Evolutionary conservation across 2,113 vertebrate species (phyloP), one percentile per base, ranked within the genome.

Genomic region (Athene cunicularia): DNA sequence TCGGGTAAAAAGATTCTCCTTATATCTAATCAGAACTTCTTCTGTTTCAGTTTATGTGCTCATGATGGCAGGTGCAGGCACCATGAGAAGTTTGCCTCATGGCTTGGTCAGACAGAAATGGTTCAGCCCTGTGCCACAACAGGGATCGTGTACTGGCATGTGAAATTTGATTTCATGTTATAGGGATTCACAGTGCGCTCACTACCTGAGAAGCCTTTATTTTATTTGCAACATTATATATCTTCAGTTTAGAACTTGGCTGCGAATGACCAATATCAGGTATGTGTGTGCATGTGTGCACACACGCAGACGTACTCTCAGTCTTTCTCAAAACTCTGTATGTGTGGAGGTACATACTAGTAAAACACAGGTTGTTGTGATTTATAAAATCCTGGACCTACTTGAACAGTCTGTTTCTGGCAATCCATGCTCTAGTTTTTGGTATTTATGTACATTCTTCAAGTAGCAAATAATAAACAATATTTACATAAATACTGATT

Each of bases 201-300:
- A 11, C 30, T 79, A 11, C 14, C 47, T 86, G 8, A 83, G 23
- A 92, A 96, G 26, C 22, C 33, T 39, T 53, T 72, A 24, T 33
- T 47, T 27, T 35, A 43, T 55, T 82, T 12, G 6, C 12, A 90
- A 24, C 6, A 21, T 62, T 49, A 23, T 39, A 15, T 12, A 55
- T 71, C 18, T 35, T 66, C 27, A 52, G 21, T 75, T 71, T 68
- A 90, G 59, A 39, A 52, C 43, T 80, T 68, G 45, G 10, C 33
- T 86, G 27, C 58, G 72, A 56, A 12, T 86, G 39, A 27, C 12
- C 3, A 22, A 1, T 72, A n/a, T 32, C 4, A 5, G 26, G 30
- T 56, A 16, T 0, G 1, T 32, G 11, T 11, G 9, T 1, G 1
- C 5, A 1, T 2, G 1, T 5, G 9, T 2, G 6, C 30, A 9